Conservation (phyloP, 2,113 vertebrate species). For the Bolborhynchus lineola region DNA sequence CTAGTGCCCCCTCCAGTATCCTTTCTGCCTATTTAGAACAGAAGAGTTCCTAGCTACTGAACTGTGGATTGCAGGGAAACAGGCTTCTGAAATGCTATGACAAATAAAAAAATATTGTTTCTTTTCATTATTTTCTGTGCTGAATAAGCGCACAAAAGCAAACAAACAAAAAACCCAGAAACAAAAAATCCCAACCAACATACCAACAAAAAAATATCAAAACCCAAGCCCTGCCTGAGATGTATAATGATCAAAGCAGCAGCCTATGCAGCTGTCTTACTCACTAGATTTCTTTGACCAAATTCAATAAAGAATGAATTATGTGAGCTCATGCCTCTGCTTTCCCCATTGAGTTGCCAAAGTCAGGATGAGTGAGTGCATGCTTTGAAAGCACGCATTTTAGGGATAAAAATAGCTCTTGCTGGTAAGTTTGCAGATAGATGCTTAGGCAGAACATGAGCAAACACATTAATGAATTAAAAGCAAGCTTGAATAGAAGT, state of each 20-base stretch:
- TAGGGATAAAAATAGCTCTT: not conserved
- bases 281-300: not conserved
- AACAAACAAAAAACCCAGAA: not conserved
- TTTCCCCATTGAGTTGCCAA: not conserved
- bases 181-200: not conserved
- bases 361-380: not conserved
- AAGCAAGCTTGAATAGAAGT: not conserved
- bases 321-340: not conserved
- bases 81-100: not conserved
- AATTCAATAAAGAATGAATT: not conserved
- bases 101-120: not conserved
- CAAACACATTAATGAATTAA: not conserved
- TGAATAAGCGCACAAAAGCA: not conserved
- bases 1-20: not conserved
- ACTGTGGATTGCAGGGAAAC: not conserved
- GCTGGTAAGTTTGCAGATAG: not conserved
- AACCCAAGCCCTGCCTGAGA: not conserved
- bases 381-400: not conserved
- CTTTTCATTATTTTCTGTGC: not conserved
- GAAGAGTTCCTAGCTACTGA: not conserved
- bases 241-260: not conserved
- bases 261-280: not conserved
- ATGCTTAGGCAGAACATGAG: not conserved
- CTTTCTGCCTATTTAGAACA: not conserved
- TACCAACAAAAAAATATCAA: not conserved